Evolutionary conservation across 2,113 vertebrate species (phyloP), one percentile per base, ranked within the genome.

Genomic region (Mesembrinibis cayennensis): DNA sequence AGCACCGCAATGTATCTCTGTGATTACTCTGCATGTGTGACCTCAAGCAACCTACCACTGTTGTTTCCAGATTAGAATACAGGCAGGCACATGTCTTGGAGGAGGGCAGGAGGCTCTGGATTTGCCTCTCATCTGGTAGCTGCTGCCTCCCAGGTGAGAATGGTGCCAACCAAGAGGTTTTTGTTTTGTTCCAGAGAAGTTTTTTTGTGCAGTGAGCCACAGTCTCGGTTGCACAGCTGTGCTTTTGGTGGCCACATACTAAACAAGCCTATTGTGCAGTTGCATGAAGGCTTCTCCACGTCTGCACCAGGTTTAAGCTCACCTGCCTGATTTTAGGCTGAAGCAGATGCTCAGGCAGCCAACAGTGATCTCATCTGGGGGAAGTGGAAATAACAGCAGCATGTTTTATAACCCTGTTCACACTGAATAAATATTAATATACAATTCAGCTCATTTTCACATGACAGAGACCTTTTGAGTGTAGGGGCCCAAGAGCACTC

Each of bases 1-100:
- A 89, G 10, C 27, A 65, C 44, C 38, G 73, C 69, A 91, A 71
- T 72, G 74, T 78, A 69, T 91, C 73, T 79, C 61, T 42, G 40
- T 79, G 70, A 93, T 80, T 91, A 82, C 13, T 36, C 87, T 79
- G 11, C 10, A 4, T 79, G 49, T 40, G 27, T 95, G 87, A 96
- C 95, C 96, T 95, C 21, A 3, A 85, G 62, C 84, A 96, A 96
- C 93, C 84, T 76, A 91, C 30, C 9, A 7, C 15, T 61, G 72
- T 81, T 95, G 50, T 78, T 94, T 89, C 69, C 72, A 92, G 63
- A 89, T 59, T 8, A 71, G 36, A 55, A 20, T 76, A 65, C 95
- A 95, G 65, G 96, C 82, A 95, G 45, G 70, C 19, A 91, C 96
- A 87, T 5, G 91, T 76, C 58, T 84, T 78, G 40, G 52, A 91